Percentiles rank a stretch among this genome's conserved stretches.
Conservation (phyloP, 2,888 invertebrate species). For the Ligdia adustata region DNA sequence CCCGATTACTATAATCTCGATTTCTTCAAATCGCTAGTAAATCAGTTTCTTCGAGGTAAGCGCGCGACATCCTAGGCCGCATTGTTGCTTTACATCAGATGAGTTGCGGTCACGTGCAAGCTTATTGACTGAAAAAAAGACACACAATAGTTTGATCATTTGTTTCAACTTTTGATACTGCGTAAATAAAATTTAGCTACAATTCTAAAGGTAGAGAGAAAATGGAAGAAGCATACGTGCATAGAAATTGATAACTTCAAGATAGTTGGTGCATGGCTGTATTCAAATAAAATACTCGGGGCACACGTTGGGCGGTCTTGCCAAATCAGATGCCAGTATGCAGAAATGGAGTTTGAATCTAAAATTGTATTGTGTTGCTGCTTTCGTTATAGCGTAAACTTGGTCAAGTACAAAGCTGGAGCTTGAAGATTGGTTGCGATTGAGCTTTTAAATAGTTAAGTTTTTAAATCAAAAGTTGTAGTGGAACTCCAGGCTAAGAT, state of each 20-base stretch:
- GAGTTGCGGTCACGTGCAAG: too few species aligned
- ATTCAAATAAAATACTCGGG: slow-evolving; percentile 34
- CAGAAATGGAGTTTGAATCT: slow-evolving; percentile 27
- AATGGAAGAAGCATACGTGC: slow-evolving; percentile 28
- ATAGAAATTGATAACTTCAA: slow-evolving; percentile 31
- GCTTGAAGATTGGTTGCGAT: neutral
- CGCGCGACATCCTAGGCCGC: too few species aligned
- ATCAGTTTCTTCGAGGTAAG: too few species aligned
- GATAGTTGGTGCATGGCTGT: slow-evolving; percentile 26
- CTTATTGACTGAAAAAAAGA: too few species aligned
- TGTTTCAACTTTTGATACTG: too few species aligned
- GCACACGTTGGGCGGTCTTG: slow-evolving; percentile 26
- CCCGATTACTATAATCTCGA: too few species aligned
- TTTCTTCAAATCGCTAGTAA: too few species aligned
- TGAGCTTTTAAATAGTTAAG: neutral
- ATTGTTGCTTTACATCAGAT: too few species aligned
- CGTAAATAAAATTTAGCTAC: too few species aligned
- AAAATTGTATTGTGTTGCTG: slow-evolving; percentile 15
- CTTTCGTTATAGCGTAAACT: slow-evolving; percentile 14
- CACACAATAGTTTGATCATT: too few species aligned
- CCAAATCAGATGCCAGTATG: slow-evolving; percentile 25
- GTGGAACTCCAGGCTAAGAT: too few species aligned
- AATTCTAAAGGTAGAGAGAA: too few species aligned
- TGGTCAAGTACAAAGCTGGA: neutral
- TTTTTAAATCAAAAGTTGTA: neutral